Evolutionary conservation across 1,140 invertebrate species (phyloP), one percentile per base, ranked within the genome.

Genomic region (Tigriopus japonicus): DNA sequence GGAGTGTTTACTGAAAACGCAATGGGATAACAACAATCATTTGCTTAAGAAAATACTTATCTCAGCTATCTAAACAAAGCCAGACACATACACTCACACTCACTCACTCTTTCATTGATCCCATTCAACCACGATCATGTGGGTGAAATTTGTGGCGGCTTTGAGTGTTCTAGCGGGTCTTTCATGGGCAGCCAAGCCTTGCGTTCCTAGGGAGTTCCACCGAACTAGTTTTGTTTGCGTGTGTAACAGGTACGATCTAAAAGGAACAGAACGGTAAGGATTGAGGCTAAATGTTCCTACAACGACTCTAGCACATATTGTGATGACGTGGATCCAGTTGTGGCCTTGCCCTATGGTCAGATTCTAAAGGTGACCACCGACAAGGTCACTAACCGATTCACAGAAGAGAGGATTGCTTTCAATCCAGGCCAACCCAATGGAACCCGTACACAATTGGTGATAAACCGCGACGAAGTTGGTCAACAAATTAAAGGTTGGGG

Each of bases 401-500:
- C n/a, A 5, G 45, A 17, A 21, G 21, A 5, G 2, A 6, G 3
- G n/a, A 21, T 10, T 6, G 2, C 12, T 6, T 49, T 49, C 21
- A 35, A 35, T 9, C 3, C 3, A 5, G 28, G 28, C 3, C 24
- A 42, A 35, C 3, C 14, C n/a, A 6, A 58, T 35, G n/a, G 13
- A 10, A 41, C 1, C 42, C 24, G 12, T 7, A 2, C 42, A 45
- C 13, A 41, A n/a, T 28, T 40, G 15, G 52, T 63, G 56, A 59
- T 72, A 6, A 65, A 70, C 52, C 17, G 41, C 15, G 59, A 49
- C 17, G 19, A 65, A 17, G 65, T 28, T 17, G 67, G 65, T 61
- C 73, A 78, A 65, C 70, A 63, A n/a, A 70, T 79, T n/a, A 62
- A 79, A 56, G 89, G 89, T 0, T 92, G 88, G 69, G 89, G 89